Evolutionary conservation across 2,113 vertebrate genomes (phyloP).

Genomic region (Clarias macrocephalus): DNA sequence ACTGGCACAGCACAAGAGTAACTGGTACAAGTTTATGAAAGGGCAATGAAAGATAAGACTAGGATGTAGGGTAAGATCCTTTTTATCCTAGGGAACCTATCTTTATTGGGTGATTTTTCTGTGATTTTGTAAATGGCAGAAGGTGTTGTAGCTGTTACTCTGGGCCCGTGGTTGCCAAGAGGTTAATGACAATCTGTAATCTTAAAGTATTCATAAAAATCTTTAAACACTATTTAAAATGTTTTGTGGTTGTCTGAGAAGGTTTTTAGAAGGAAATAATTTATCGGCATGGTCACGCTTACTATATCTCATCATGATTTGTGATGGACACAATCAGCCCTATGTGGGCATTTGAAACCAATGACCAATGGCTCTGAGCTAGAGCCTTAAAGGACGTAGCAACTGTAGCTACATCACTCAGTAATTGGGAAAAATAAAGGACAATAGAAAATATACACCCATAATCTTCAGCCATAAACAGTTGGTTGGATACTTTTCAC

Average conservation of each 20-base stretch:
- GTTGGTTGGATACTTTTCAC: constrained; percentile 61
- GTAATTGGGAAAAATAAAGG: constrained; percentile 55
- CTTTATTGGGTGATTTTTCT: constrained; percentile 14
- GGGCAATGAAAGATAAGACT: not conserved
- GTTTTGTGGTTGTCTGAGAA: constrained; percentile 31
- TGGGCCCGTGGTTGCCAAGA: constrained; percentile 62
- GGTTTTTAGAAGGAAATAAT: not conserved
- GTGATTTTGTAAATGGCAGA: constrained; percentile 27
- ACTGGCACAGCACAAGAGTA: not conserved
- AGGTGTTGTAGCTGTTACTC: constrained; percentile 62
- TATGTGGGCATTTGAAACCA: constrained; percentile 46
- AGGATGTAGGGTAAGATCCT: constrained; percentile 2
- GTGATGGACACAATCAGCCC: constrained; percentile 39
- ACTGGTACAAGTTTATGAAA: not conserved
- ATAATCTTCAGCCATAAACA: constrained; percentile 62
- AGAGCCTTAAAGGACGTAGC: constrained; percentile 2
- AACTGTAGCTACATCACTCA: constrained; percentile 55
- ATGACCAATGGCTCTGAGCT: constrained; percentile 35
- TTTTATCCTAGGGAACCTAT: constrained; percentile 3
- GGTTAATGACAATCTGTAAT: constrained; percentile 50
- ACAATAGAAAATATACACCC: constrained; percentile 59
- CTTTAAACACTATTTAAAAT: constrained; percentile 32
- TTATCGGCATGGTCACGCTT: constrained; percentile 25
- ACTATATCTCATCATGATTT: constrained; percentile 32
- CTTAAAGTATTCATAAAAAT: constrained; percentile 34